Percentiles rank a stretch among this genome's conserved stretches.
Evolutionary conservation across 2,113 vertebrate genomes (phyloP).

Genomic region (Microtus richardsoni): DNA sequence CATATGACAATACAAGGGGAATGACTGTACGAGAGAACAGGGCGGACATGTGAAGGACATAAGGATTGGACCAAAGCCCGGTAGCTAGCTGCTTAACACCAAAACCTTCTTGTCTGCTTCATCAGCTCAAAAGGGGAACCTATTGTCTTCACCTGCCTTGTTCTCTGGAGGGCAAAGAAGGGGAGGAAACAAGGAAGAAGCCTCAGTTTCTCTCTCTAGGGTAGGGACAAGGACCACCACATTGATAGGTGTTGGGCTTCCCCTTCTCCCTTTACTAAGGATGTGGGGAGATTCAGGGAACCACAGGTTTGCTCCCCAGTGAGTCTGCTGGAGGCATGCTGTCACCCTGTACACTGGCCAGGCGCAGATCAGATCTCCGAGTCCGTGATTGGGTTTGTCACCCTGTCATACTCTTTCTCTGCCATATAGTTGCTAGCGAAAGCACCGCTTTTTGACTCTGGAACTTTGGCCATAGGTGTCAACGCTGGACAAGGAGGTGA

Average conservation of each 20-base stretch:
- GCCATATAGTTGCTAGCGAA: not conserved
- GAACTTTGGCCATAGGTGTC: not conserved
- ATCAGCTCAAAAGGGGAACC: not conserved
- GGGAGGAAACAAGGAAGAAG: not conserved
- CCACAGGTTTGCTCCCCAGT: not conserved
- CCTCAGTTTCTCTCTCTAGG: not conserved
- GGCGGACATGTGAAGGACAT: not conserved
- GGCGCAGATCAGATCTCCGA: not conserved
- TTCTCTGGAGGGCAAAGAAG: not conserved
- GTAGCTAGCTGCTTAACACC: not conserved
- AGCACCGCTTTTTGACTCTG: not conserved
- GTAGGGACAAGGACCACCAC: not conserved
- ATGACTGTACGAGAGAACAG: not conserved
- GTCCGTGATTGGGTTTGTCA: not conserved
- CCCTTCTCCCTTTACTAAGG: not conserved
- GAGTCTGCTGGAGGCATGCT: not conserved
- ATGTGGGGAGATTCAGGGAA: not conserved
- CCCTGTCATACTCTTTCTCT: not conserved
- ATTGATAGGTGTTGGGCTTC: not conserved
- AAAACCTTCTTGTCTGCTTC: not conserved
- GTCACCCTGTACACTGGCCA: not conserved
- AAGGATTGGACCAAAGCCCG: not conserved
- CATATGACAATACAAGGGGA: not conserved
- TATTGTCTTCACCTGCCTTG: not conserved
- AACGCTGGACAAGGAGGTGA: not conserved